Percentiles rank a stretch among this genome's conserved stretches.
phyloP scores from a whole-genome alignment of 2,888 invertebrate genomes.

The Smittia sp. region DNA sequence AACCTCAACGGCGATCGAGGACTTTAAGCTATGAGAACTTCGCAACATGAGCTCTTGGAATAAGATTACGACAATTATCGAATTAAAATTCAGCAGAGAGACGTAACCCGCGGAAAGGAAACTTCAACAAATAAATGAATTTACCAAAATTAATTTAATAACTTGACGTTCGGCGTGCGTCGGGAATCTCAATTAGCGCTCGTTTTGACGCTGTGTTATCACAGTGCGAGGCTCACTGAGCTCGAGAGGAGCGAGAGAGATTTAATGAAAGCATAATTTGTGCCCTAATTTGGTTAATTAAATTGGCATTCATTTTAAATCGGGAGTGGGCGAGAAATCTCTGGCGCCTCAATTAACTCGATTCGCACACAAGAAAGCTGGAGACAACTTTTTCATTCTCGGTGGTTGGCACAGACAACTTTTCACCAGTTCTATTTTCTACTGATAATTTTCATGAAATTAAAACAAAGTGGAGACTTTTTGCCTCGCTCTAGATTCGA shows the following conservation, averaged over 20 bases:
- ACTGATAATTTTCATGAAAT: not conserved
- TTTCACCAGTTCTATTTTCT: not conserved
- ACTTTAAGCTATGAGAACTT: not conserved
- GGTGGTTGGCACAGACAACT: not conserved
- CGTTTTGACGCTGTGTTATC: too few relatives aligned
- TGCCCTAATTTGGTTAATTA: conserved; percentile 6
- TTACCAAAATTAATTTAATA: not conserved
- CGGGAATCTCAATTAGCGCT: conserved; percentile 9
- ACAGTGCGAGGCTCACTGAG: too few relatives aligned
- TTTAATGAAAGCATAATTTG: not conserved
- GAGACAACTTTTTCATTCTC: not conserved
- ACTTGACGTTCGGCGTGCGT: not conserved
- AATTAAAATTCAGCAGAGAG: not conserved
- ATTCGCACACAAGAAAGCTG: not conserved
- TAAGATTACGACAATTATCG: conserved; percentile 14
- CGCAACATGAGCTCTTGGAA: not conserved
- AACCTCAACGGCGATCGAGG: too few relatives aligned
- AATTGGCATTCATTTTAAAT: not conserved
- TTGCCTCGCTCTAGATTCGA: not conserved
- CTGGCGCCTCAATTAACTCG: conserved; percentile 1
- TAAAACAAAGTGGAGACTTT: not conserved
- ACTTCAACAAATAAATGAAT: not conserved
- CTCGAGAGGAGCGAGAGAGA: too few relatives aligned
- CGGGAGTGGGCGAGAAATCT: not conserved
- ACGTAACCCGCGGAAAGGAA: not conserved